Evolutionary conservation across 2,113 vertebrate species (phyloP), one percentile per base, ranked within the genome.

Genomic region (Eurypyga helias): DNA sequence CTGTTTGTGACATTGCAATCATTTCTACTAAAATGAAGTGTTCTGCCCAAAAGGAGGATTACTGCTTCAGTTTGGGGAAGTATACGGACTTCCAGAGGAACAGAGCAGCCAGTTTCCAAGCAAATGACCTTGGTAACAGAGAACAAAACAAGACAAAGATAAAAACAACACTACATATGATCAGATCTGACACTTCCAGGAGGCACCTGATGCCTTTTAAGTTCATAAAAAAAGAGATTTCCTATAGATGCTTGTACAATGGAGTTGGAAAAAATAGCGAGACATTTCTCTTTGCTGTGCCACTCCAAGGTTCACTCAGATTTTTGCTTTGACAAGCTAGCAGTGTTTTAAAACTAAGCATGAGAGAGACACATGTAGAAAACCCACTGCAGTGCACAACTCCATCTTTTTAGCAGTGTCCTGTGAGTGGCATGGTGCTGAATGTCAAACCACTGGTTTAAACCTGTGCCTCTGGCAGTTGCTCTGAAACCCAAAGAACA

Each of bases 1-100:
- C 65, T 92, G 86, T 93, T 94, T 96, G 90, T 93, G 90, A 91
- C 83, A 94, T 5, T 67, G 92, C 92, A 95, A 97, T 96, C 21
- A 84, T 97, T 96, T 93, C 83, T 82, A 67, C 90, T 69, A 67
- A 69, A 92, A 82, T 93, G 72, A 91, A 90, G 41, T 26, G 36
- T 58, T 89, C 41, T 76, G 61, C 67, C 86, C 86, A 75, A 86
- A 92, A 89, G 60, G 43, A 94, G 90, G 89, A 85, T 95, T 97
- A 96, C 19, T 41, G 49, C 51, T 84, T 89, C 76, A 7, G 10
- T 85, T 79, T 65, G 33, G 18, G 29, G 69, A 91, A 52, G 57
- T 12, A 34, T 38, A 82, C 1, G 3, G 62, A 85, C 51, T 48
- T 96, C 28, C 28, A 13, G 71, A 92, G 41, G 34, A 93, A 61